A percentile compares a stretch with the other conserved stretches of the same genome.
phyloP scores from a whole-genome alignment of 2,888 invertebrate genomes.

The Coecobrya sp. region DNA sequence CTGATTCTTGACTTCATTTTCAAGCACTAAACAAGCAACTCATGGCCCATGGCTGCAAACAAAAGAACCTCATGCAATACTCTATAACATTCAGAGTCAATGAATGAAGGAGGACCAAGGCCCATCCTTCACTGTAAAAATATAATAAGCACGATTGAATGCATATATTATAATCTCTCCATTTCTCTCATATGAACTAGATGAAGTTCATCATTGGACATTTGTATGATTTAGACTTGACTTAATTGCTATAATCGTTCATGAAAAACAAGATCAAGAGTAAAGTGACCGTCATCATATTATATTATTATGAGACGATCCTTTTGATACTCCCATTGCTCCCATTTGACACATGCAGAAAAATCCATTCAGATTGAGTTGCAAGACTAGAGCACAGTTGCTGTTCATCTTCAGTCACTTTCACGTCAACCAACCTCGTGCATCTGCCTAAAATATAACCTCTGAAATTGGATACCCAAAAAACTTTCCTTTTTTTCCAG shows the following conservation, averaged over 20 bases:
- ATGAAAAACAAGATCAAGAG: conserved; percentile 52
- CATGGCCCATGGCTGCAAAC: too few relatives aligned
- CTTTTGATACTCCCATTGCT: too few relatives aligned
- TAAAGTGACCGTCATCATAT: conserved; percentile 4
- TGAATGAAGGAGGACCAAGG: not conserved
- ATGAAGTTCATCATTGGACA: conserved; percentile 15
- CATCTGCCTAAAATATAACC: not conserved
- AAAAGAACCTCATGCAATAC: too few relatives aligned
- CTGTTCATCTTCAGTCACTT: conserved; percentile 22
- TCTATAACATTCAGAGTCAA: not conserved
- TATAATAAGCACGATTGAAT: too few relatives aligned
- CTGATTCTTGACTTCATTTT: not conserved
- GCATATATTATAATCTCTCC: too few relatives aligned
- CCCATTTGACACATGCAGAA: conserved; percentile 24
- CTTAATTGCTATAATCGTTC: conserved; percentile 15
- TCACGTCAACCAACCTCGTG: not conserved
- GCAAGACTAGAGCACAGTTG: not conserved
- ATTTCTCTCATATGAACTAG: too few relatives aligned
- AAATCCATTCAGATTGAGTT: not conserved
- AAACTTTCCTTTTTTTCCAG: not conserved
- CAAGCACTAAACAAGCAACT: conserved; percentile 15
- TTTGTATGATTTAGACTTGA: conserved; percentile 5
- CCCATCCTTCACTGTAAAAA: not conserved
- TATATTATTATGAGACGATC: not conserved
- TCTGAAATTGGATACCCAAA: not conserved